These are phyloP conservation scores for Nibea coibor DNA, from an alignment of 2,113 vertebrate species.

Conservation along the genomic window DNA sequence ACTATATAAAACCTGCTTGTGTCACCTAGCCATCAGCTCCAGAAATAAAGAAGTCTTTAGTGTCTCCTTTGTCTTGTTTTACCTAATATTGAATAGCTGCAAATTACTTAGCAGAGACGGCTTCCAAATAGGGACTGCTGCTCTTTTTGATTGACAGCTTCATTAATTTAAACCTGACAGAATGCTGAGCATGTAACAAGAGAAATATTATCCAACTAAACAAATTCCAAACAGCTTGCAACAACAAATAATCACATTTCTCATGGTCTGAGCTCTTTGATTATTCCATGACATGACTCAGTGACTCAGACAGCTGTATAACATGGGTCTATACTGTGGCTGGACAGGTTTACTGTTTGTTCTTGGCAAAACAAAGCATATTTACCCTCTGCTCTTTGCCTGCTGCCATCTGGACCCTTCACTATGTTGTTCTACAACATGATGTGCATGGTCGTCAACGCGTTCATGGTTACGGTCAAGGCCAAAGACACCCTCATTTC, in stretches of 20 bases:
- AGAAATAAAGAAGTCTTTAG: neutral
- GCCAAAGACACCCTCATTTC: neutral
- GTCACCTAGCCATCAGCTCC: neutral
- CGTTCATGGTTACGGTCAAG: slow-evolving; percentile 20
- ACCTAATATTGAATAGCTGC: neutral
- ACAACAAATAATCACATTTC: slow-evolving; percentile 5
- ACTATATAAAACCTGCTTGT: neutral
- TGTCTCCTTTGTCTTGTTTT: neutral
- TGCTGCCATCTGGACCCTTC: slow-evolving; percentile 31
- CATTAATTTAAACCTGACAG: slow-evolving; percentile 21
- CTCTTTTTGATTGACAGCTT: slow-evolving; percentile 27
- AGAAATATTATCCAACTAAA: neutral
- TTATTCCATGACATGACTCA: slow-evolving; percentile 10
- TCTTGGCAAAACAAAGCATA: neutral
- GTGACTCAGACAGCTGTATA: slow-evolving; percentile 1
- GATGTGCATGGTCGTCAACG: slow-evolving; percentile 1
- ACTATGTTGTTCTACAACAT: slow-evolving; percentile 5
- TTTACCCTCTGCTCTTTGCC: slow-evolving; percentile 21
- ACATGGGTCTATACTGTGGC: neutral
- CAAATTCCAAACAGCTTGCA: neutral
- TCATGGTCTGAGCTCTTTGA: neutral
- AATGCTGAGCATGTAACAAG: neutral
- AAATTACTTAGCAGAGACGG: neutral
- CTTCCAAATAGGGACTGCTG: slow-evolving; percentile 1
- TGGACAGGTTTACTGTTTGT: slow-evolving; percentile 17